phyloP scores from a whole-genome alignment of 2,797 vertebrate genomes.

The Ptychadena robeensis region DNA sequence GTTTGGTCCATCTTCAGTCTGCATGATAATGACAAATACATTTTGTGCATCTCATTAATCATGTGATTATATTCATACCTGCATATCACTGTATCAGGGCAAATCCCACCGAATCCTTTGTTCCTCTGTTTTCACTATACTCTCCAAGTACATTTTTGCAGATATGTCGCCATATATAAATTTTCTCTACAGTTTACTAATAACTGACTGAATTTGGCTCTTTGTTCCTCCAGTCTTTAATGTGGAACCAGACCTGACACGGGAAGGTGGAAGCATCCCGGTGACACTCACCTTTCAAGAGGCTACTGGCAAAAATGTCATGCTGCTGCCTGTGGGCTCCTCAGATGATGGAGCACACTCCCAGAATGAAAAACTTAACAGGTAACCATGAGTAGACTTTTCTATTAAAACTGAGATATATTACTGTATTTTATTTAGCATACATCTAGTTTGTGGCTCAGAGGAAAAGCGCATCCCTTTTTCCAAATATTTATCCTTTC shows the following conservation, averaged over 20 bases:
- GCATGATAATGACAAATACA: no score
- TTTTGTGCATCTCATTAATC: no score
- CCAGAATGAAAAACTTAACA: constrained; percentile 96
- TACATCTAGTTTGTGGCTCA: no score
- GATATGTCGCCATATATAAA: no score
- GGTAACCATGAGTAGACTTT: constrained; percentile 70
- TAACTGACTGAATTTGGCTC: background rate
- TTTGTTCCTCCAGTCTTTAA: constrained; percentile 83
- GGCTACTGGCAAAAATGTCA: constrained; percentile 93
- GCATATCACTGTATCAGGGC: no score
- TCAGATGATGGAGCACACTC: constrained; percentile 96
- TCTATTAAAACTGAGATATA: background rate
- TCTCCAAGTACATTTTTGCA: no score
- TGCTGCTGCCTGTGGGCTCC: constrained; percentile 93
- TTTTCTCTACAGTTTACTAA: background rate
- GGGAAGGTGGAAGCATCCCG: constrained; percentile 96
- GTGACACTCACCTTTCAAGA: constrained; percentile 97
- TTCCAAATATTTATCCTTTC: no score
- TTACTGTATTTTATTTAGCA: background rate
- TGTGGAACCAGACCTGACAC: constrained; percentile 93
- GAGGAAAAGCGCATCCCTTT: no score
- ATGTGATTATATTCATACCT: no score
- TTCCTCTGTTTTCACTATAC: no score
- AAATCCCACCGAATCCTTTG: no score
- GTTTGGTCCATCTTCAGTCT: no score